Base-by-base conservation (phyloP, 2,113 vertebrate species). In the Pyxicephalus adspersus region DNA sequence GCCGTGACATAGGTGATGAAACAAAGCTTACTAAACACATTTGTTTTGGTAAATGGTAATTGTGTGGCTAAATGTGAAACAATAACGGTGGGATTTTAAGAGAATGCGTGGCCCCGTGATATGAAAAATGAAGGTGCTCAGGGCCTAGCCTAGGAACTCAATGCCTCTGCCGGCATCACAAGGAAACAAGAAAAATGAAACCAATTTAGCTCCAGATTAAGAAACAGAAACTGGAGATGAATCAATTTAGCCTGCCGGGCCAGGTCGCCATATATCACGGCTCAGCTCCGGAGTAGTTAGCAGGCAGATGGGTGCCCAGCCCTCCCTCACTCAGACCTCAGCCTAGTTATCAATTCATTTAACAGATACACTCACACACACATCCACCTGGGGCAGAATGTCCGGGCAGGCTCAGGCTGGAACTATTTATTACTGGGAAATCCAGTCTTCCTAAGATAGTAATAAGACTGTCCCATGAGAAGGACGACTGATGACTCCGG, bases 141-240 rank as follows among this genome's bases (percentile, higher is more conserved):
- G 83, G 87, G 58, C 80, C 90, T 86, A 89, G 87, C 90, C 90
- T 90, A 90, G n/a, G 38, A 92, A 91, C 87, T 86, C 86, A 84
- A 87, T 88, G 87, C 72, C 78, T 91, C 87, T 16, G 66, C 88
- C 79, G 29, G 16, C 61, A 22, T 74, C 87, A 88, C 86, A 89
- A 86, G 82, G 89, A 90, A 90, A 88, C 88, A 94, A 94, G 93
- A 94, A 94, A 94, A 94, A 94, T 94, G 93, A 94, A 94, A 94
- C 93, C 93, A 94, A 94, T 94, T 94, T 94, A 93, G 92, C 87
- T 92, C 87, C 90, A 93, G 93, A 94, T 94, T 94, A 94, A 94
- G 92, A 94, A 94, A 92, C 87, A 93, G 92, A 92, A 94, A 94
- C 92, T 93, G 84, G 89, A 94, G 92, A 94, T 93, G 93, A 94